phyloP scores from a whole-genome alignment of 2,797 vertebrate species.

The Sebastolobus alascanus region DNA sequence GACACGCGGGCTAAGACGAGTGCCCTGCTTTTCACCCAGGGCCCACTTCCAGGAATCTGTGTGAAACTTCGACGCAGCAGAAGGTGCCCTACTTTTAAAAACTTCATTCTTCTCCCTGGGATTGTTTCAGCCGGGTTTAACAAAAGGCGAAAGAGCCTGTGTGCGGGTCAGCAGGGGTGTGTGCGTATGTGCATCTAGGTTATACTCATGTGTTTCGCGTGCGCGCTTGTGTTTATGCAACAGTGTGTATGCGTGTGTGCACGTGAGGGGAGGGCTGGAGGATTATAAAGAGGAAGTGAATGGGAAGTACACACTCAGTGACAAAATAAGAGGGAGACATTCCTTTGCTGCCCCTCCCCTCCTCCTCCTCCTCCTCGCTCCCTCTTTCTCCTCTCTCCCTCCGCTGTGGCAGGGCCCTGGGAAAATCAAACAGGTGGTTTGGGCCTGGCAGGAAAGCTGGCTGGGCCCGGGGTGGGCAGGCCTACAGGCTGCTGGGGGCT shows the following conservation, averaged over 20 bases:
- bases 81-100: conserved; percentile 87
- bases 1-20: conserved; percentile 61
- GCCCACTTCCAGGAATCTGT: conserved; percentile 81
- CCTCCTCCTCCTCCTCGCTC: conserved; percentile 58
- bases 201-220: conserved; percentile 46
- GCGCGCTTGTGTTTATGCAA: conserved; percentile 44
- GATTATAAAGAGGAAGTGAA: conserved; percentile 86
- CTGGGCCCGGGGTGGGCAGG: conserved; percentile 83
- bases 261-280: conserved; percentile 77
- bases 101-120: conserved; percentile 82
- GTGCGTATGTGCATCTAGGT: conserved; percentile 72
- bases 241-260: conserved; percentile 69
- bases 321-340: conserved; percentile 87
- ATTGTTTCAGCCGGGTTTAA: conserved; percentile 80
- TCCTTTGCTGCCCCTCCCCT: conserved; percentile 82
- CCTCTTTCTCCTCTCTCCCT: conserved; percentile 70
- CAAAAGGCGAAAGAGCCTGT: conserved; percentile 76
- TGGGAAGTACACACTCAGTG: conserved; percentile 87
- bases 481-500: conserved; percentile 87
- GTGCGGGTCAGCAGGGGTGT: conserved; percentile 74
- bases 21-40: conserved; percentile 66
- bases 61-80: conserved; percentile 80
- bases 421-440: conserved; percentile 92
- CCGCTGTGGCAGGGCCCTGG: conserved; percentile 82
- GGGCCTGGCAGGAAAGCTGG: conserved; percentile 87